Conservation (phyloP, 2,888 invertebrate species). For the Papilio demoleus region DNA sequence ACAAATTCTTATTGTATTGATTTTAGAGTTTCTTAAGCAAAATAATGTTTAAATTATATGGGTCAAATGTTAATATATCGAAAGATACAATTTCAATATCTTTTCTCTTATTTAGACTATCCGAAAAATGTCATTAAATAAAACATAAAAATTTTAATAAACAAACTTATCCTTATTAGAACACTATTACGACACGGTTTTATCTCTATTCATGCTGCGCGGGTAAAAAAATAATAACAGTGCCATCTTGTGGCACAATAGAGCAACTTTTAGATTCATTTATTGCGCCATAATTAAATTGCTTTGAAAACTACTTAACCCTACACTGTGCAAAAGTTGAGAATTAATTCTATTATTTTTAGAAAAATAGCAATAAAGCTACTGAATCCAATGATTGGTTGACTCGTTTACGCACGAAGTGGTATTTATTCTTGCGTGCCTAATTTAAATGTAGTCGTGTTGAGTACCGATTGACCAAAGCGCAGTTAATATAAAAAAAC, state of each 20-base stretch:
- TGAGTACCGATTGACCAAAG: constrained; percentile 10
- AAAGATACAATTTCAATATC: not conserved
- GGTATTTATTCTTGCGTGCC: constrained; percentile 17
- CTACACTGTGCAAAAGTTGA: too few species aligned
- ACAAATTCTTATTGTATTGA: not conserved
- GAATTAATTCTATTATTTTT: not conserved
- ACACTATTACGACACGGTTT: not conserved
- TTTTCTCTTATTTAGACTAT: too few species aligned
- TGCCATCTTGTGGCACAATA: not conserved
- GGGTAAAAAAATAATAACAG: not conserved
- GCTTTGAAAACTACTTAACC: too few species aligned
- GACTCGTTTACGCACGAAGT: not conserved
- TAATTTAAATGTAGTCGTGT: constrained; percentile 21
- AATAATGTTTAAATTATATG: not conserved
- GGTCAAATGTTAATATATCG: not conserved
- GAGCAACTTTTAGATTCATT: not conserved
- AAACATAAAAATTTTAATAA: too few species aligned
- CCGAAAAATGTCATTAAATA: too few species aligned
- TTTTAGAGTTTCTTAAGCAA: constrained; percentile 5
- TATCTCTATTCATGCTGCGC: not conserved
- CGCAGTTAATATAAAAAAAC: constrained; percentile 19
- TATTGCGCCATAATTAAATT: not conserved
- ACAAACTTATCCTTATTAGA: too few species aligned
- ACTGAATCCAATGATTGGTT: constrained; percentile 9
- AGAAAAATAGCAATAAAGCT: not conserved